These are phyloP conservation scores for Thera britannica DNA, from an alignment of 2,888 invertebrate species.

Conservation along the genomic window DNA sequence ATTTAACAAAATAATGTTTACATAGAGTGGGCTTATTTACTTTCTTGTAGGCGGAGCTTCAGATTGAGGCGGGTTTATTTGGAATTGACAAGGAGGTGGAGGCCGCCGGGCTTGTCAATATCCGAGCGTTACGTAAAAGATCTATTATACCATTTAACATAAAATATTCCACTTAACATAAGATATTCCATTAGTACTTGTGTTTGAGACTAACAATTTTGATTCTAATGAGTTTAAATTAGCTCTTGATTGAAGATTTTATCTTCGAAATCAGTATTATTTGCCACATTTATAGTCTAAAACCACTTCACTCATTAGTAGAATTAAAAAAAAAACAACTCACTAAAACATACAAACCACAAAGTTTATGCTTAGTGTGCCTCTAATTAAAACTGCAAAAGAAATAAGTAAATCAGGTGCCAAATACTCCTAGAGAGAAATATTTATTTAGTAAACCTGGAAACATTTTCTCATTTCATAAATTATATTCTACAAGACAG, in stretches of 20 bases:
- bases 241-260: too few species aligned
- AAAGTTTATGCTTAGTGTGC: not conserved
- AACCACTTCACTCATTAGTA: too few species aligned
- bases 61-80: constrained; percentile 82
- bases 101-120: constrained; percentile 73
- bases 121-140: constrained; percentile 41
- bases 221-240: not conserved
- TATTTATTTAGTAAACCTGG: constrained; percentile 59
- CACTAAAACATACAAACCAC: not conserved
- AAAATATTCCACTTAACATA: not conserved
- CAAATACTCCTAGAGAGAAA: constrained; percentile 55
- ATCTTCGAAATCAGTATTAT: not conserved
- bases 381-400: not conserved
- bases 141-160: constrained; percentile 27
- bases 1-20: constrained; percentile 71
- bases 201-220: not conserved
- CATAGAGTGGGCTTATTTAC: constrained; percentile 75
- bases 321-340: not conserved
- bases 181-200: not conserved
- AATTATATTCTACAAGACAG: constrained; percentile 79
- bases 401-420: constrained; percentile 28
- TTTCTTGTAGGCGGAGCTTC: constrained; percentile 79
- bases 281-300: not conserved
- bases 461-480: constrained; percentile 72
- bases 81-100: constrained; percentile 81